Percentiles rank a stretch among this genome's conserved stretches.
Evolutionary conservation across 1,140 invertebrate genomes (phyloP).

Genomic region (Papilio xuthus): DNA sequence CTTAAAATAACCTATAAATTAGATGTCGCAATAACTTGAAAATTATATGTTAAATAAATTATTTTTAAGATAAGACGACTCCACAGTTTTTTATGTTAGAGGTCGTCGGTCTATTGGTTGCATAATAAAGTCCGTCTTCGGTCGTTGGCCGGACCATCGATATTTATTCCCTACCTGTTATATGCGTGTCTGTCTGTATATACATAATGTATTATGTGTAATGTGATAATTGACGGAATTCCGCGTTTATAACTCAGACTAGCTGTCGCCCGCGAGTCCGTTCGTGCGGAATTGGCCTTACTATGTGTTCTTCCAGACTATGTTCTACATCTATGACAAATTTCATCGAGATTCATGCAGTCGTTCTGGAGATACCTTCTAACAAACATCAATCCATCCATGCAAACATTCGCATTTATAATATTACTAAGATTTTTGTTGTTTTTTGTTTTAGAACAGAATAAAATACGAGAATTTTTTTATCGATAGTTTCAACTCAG

Average conservation of each 20-base stretch:
- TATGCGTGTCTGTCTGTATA: background rate
- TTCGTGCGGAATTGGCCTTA: too few species aligned
- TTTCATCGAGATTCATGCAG: too few species aligned
- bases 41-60: background rate
- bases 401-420: too few species aligned
- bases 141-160: constrained; percentile 21
- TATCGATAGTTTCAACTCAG: too few species aligned
- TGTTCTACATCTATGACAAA: too few species aligned
- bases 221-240: constrained; percentile 2
- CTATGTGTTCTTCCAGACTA: too few species aligned
- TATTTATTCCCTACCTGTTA: background rate
- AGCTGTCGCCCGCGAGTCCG: too few species aligned
- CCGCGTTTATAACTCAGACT: background rate
- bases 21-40: background rate
- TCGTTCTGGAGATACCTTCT: too few species aligned
- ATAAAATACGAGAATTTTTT: too few species aligned
- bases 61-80: constrained; percentile 3
- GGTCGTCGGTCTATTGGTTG: constrained; percentile 38
- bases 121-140: constrained; percentile 41
- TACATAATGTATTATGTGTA: background rate
- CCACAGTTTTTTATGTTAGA: constrained; percentile 7
- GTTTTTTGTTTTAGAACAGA: too few species aligned
- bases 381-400: too few species aligned
- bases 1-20: background rate
- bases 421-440: too few species aligned